phyloP scores from a whole-genome alignment of 2,888 invertebrate species.

The Lithosia quadra region DNA sequence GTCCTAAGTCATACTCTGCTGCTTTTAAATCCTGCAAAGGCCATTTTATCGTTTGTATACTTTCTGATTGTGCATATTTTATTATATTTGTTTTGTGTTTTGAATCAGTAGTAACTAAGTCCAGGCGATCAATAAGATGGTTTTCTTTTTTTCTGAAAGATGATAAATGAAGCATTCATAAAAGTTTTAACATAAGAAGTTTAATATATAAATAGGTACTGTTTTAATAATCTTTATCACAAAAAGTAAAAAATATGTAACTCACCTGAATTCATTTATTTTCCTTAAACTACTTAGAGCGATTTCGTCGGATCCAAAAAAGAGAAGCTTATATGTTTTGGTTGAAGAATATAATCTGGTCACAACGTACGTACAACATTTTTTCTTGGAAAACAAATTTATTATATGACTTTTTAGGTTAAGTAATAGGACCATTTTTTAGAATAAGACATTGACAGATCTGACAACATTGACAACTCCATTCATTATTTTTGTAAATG shows the following conservation, averaged over 20 bases:
- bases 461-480: background rate
- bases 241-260: background rate
- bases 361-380: slow-evolving; percentile 52
- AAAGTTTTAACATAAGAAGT: slow-evolving; percentile 30
- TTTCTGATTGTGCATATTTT: slow-evolving; percentile 89
- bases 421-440: slow-evolving; percentile 58
- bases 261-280: slow-evolving; percentile 89
- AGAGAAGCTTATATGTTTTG: slow-evolving; percentile 84
- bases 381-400: slow-evolving; percentile 51
- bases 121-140: slow-evolving; percentile 83
- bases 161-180: background rate
- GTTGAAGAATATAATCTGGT: slow-evolving; percentile 51
- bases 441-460: slow-evolving; percentile 20
- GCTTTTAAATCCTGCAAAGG: slow-evolving; percentile 79
- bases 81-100: slow-evolving; percentile 88
- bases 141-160: slow-evolving; percentile 81
- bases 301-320: slow-evolving; percentile 95
- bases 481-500: background rate
- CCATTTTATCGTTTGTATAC: slow-evolving; percentile 90
- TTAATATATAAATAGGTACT: background rate
- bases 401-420: slow-evolving; percentile 64
- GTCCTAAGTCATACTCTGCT: slow-evolving; percentile 92
- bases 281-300: slow-evolving; percentile 91
- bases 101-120: slow-evolving; percentile 90
- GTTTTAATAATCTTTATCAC: background rate